Evolutionary conservation across 2,888 invertebrate genomes (phyloP).

Genomic region (Smittia sp.): DNA sequence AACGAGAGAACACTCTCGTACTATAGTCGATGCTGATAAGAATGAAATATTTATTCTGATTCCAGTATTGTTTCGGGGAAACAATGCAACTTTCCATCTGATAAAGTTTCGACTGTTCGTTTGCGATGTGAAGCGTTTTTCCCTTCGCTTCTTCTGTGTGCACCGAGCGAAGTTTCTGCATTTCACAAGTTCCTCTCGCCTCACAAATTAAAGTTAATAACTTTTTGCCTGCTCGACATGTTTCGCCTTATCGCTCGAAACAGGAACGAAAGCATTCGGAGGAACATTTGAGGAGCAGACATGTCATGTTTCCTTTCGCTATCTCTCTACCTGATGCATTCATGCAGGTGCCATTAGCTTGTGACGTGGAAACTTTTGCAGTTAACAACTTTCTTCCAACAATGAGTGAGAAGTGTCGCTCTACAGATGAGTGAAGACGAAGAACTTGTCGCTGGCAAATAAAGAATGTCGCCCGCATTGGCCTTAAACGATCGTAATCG

Average conservation of each 20-base stretch:
- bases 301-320: too few species aligned
- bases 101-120: conserved; percentile 16
- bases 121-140: conserved; percentile 7
- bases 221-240: conserved; percentile 5
- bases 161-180: not conserved
- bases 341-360: not conserved
- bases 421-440: too few species aligned
- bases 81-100: conserved; percentile 40
- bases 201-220: not conserved
- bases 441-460: too few species aligned
- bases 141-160: not conserved
- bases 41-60: conserved; percentile 40
- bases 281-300: too few species aligned
- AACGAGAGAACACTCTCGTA: conserved; percentile 28
- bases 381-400: too few species aligned
- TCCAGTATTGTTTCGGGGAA: conserved; percentile 35
- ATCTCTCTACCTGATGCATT: not conserved
- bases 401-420: too few species aligned
- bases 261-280: not conserved
- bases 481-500: too few species aligned
- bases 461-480: too few species aligned
- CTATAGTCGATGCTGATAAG: conserved; percentile 37
- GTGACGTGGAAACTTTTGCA: not conserved
- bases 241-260: not conserved
- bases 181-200: not conserved